Conservation (phyloP, 2,888 invertebrate genomes). For the Apocheima hispidaria region DNA sequence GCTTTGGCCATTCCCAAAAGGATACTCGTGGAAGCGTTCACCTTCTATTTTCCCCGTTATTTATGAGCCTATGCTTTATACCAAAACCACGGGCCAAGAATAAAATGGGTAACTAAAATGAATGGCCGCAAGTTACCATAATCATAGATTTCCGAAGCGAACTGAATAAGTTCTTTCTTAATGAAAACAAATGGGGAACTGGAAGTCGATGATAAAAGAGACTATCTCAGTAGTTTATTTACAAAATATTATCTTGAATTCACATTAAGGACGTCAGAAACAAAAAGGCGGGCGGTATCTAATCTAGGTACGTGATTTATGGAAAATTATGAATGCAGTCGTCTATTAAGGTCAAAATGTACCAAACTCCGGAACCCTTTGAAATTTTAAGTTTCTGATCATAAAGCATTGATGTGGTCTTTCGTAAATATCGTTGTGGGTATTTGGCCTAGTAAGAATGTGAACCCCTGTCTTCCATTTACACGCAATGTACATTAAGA, state of each 20-base stretch:
- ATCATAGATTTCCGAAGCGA: conserved; percentile 73
- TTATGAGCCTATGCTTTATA: conserved; percentile 84
- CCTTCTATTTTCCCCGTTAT: conserved; percentile 85
- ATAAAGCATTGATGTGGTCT: not conserved
- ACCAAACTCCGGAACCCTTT: conserved; percentile 5
- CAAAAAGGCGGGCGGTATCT: conserved; percentile 69
- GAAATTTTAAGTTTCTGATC: conserved; percentile 9
- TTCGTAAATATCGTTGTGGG: conserved; percentile 7
- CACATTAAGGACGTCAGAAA: conserved; percentile 60
- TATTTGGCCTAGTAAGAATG: conserved; percentile 55
- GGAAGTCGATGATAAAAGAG: conserved; percentile 55
- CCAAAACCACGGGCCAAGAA: conserved; percentile 81
- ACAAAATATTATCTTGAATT: conserved; percentile 49
- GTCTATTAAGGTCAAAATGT: conserved; percentile 51
- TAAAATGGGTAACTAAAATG: conserved; percentile 84
- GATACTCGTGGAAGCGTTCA: conserved; percentile 84
- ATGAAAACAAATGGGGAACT: conserved; percentile 73
- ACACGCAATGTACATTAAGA: conserved; percentile 81
- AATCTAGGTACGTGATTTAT: conserved; percentile 75
- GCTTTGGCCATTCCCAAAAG: conserved; percentile 85
- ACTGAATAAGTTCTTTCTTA: conserved; percentile 66
- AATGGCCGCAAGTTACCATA: conserved; percentile 77
- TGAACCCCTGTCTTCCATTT: conserved; percentile 70
- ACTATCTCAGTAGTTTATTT: conserved; percentile 54
- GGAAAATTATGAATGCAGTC: conserved; percentile 63